phyloP scores from a whole-genome alignment of 2,888 invertebrate species.

The Poecilobothrus nobilitatus region DNA sequence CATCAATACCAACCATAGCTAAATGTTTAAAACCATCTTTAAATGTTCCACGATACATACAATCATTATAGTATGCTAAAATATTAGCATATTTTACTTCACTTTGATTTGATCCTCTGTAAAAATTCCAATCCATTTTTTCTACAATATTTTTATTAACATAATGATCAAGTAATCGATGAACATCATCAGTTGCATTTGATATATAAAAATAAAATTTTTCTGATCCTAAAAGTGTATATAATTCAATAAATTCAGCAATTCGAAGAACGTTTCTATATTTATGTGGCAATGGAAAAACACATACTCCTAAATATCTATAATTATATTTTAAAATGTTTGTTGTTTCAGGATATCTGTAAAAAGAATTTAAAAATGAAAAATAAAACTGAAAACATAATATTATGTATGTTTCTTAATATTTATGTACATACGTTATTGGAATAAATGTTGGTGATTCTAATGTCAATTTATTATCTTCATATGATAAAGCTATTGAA shows the following conservation, averaged over 20 bases:
- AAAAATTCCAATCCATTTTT: slow-evolving; percentile 43
- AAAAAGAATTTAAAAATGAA: background rate
- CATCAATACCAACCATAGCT: slow-evolving; percentile 78
- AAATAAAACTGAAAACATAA: too few species aligned
- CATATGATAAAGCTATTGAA: slow-evolving; percentile 35
- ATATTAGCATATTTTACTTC: slow-evolving; percentile 57
- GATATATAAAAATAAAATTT: slow-evolving; percentile 46
- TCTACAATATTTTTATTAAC: slow-evolving; percentile 32
- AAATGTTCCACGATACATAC: slow-evolving; percentile 73
- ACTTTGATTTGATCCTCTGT: slow-evolving; percentile 30
- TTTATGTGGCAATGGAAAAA: slow-evolving; percentile 42
- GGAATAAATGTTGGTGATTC: slow-evolving; percentile 36
- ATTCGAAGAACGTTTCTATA: slow-evolving; percentile 43
- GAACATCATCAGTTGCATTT: slow-evolving; percentile 37
- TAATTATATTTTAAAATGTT: slow-evolving; percentile 29
- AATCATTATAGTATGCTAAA: slow-evolving; percentile 86
- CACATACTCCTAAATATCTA: slow-evolving; percentile 38
- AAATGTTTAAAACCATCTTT: slow-evolving; percentile 61
- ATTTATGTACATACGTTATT: slow-evolving; percentile 32
- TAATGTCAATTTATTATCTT: slow-evolving; percentile 34
- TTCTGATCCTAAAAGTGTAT: slow-evolving; percentile 42
- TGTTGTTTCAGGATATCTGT: slow-evolving; percentile 13
- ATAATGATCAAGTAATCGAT: slow-evolving; percentile 40
- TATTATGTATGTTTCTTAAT: background rate
- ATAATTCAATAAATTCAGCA: slow-evolving; percentile 47